Evolutionary conservation across 1,140 invertebrate species (phyloP).

Genomic region (Asobara japonica): DNA sequence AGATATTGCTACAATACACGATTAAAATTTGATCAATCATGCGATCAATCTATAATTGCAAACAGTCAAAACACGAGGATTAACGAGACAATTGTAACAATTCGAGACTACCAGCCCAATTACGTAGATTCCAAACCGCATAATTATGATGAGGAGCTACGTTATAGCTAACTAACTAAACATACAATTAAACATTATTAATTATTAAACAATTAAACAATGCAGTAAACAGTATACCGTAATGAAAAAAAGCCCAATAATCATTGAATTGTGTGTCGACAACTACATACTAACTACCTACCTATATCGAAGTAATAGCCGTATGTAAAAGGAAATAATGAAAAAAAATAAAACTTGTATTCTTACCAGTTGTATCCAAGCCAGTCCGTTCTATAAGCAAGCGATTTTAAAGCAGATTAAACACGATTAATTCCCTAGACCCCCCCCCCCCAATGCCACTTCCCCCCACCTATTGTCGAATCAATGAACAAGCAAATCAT

Average conservation of each 20-base stretch:
- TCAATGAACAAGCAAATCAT: background rate
- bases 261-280: conserved; percentile 68
- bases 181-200: conserved; percentile 68
- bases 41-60: background rate
- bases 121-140: conserved; percentile 66
- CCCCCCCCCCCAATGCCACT: conserved; percentile 30
- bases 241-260: conserved; percentile 58
- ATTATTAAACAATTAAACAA: conserved; percentile 68
- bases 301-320: conserved; percentile 69
- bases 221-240: conserved; percentile 67
- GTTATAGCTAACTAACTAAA: conserved; percentile 67
- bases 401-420: conserved; percentile 58
- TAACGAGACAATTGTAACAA: conserved; percentile 19
- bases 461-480: background rate
- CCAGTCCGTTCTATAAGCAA: conserved; percentile 67
- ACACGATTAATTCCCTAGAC: conserved; percentile 37
- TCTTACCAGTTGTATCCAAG: conserved; percentile 66
- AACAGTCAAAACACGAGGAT: background rate
- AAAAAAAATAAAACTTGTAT: conserved; percentile 62
- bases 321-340: conserved; percentile 65
- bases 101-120: conserved; percentile 29
- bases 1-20: background rate
- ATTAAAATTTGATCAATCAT: background rate
- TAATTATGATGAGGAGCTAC: conserved; percentile 63
- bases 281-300: conserved; percentile 68